Evolutionary conservation across 2,113 vertebrate species (phyloP).

Genomic region (Rattus rattus): DNA sequence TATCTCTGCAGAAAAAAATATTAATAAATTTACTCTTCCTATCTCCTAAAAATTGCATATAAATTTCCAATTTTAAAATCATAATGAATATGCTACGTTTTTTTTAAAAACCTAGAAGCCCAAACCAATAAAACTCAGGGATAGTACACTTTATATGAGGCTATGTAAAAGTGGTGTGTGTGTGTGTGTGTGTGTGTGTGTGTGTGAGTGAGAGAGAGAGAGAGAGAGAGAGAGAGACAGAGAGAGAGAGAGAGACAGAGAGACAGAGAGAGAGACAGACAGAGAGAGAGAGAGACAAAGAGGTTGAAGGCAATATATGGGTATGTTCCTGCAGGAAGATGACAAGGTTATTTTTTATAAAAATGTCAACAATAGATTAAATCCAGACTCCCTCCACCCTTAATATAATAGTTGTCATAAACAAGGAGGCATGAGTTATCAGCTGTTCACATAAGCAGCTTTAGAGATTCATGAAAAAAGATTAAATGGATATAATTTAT

Average conservation of each 20-base stretch:
- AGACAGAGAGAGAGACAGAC: not conserved
- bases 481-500: slow-evolving; percentile 70
- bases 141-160: not conserved
- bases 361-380: slow-evolving; percentile 79
- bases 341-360: slow-evolving; percentile 74
- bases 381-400: slow-evolving; percentile 64
- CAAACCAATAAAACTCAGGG: slow-evolving; percentile 44
- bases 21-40: slow-evolving; percentile 15
- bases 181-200: not conserved
- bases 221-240: not conserved
- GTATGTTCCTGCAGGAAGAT: slow-evolving; percentile 47
- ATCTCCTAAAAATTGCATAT: not conserved
- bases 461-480: slow-evolving; percentile 72
- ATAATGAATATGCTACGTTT: not conserved
- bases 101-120: not conserved
- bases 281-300: slow-evolving; percentile 35
- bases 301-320: slow-evolving; percentile 19
- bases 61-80: slow-evolving; percentile 27
- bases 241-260: not conserved
- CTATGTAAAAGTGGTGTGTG: not conserved
- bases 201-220: not conserved
- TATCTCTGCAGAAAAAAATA: slow-evolving; percentile 19
- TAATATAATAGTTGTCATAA: slow-evolving; percentile 78
- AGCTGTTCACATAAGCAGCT: slow-evolving; percentile 75
- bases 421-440: slow-evolving; percentile 75